Percentiles rank a stretch among this genome's conserved stretches.
phyloP scores from a whole-genome alignment of 2,113 vertebrate genomes.

The Phylloscopus trochilus region DNA sequence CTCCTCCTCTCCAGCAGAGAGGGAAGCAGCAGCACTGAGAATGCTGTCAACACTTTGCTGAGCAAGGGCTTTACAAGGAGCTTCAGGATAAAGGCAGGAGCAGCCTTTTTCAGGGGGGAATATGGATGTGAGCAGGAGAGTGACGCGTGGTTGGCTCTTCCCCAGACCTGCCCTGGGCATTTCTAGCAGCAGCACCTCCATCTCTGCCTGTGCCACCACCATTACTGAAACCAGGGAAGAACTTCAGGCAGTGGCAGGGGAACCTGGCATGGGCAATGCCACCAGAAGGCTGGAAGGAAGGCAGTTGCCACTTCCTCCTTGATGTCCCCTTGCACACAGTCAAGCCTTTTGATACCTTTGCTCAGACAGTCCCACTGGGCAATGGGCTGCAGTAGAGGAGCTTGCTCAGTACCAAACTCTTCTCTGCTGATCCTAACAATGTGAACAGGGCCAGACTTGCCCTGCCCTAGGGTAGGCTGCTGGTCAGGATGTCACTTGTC shows the following conservation, averaged over 20 bases:
- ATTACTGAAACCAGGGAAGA: neutral
- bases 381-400: neutral
- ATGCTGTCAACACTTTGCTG: neutral
- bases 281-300: neutral
- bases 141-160: rapidly evolving
- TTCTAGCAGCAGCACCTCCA: neutral
- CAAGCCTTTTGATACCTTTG: neutral
- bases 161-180: neutral
- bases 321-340: neutral
- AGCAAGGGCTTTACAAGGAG: neutral
- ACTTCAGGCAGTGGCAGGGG: neutral
- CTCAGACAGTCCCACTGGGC: neutral
- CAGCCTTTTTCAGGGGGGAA: neutral
- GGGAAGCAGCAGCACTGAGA: neutral
- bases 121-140: neutral
- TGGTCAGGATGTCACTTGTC: neutral
- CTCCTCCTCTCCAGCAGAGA: neutral
- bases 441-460: neutral
- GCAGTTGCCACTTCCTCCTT: neutral
- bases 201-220: neutral
- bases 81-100: neutral
- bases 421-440: neutral
- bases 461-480: neutral
- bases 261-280: neutral
- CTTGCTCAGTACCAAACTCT: neutral